Evolutionary conservation across 1,140 invertebrate species (phyloP), one percentile per base, ranked within the genome.

Genomic region (Zaprionus inermis): DNA sequence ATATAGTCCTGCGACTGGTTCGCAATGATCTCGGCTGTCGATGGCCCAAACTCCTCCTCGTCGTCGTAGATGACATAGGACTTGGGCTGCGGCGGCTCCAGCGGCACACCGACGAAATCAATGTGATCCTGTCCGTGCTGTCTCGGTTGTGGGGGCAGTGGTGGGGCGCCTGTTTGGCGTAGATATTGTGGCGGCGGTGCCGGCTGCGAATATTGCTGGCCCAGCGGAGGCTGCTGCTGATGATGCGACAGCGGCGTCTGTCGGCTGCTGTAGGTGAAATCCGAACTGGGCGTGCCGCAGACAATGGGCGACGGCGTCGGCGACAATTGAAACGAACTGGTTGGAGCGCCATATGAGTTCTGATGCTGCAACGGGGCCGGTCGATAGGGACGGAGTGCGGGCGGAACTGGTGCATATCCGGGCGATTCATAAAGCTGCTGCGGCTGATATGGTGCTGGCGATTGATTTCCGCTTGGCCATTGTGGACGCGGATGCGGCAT

Each of bases 1-100:
- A 98, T 95, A 90, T 98, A 98, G 93, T 98, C 97, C 93, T 98
- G 97, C 66, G 97, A 97, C 93, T 98, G 97, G 89, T 95, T 96
- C 32, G 97, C 97, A 70, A 98, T 98, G 70, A 98, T 97, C 91
- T 98, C 97, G 11, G 97, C 97, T 3, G 97, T 98, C 56, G 96
- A 96, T 6, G 95, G 95, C 28, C 96, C 96, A 71, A 94, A 93
- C 61, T 95, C 94, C 83, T 95, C 95, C 34, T 95, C 95, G 36
- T 96, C 94, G 85, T 94, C 94, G 65, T 84, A 92, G 85, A 94
- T 92, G 72, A 94, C 93, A 70, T 94, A 93, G 91, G 93, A 93
- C 64, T 93, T 92, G 76, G 94, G 94, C 55, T 95, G 95, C 68
- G 93, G 93, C 56, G 94, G 95, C 85, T 96, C 96, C 70, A 96